Base-by-base conservation (phyloP, 2,797 vertebrate species). In the Remorina albescens region DNA sequence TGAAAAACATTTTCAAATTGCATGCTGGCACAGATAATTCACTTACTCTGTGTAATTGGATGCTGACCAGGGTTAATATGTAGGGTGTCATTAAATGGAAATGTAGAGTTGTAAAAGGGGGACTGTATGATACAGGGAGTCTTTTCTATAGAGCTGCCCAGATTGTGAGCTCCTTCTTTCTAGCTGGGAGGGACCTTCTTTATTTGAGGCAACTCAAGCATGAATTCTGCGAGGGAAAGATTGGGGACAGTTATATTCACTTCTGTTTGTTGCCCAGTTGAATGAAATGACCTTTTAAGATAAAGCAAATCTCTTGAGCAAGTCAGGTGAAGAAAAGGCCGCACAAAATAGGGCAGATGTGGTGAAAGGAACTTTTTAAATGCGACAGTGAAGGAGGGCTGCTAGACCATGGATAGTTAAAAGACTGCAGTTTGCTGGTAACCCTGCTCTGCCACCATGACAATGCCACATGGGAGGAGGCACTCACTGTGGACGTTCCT, bases 21-120 rank as follows among this genome's bases (percentile, higher is more conserved):
- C 95, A 96, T 94, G 95, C 95, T 95, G 95, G 96, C 96, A 96
- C 95, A 96, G 96, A 98, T 97, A 96, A 97, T 97, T 98, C 96
- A 96, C 95, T 98, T 96, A 96, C 97, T 98, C 95, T 84, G 88
- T 97, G 98, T 99, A 98, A 99, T 98, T 99, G 97, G 96, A 97
- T 97, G 97, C 96, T 96, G 96, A 96, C 95, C 96, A 92, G 95
- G 97, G 96, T 98, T 99, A 98, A 99, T 98, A 97, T 96, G 95
- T 97, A 96, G 96, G 96, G 96, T 97, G 96, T 98, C 95, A 96
- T 98, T 97, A 98, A 97, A 98, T 98, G 97, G 97, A 98, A 98
- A 98, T 96, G 96, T 97, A 96, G 95, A 95, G 96, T 97, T 99
- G 96, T 98, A 96, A 97, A n/a, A 90, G 81, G 95, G 94, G 96